phyloP scores from a whole-genome alignment of 2,113 vertebrate species.

The Rallus limicola region DNA sequence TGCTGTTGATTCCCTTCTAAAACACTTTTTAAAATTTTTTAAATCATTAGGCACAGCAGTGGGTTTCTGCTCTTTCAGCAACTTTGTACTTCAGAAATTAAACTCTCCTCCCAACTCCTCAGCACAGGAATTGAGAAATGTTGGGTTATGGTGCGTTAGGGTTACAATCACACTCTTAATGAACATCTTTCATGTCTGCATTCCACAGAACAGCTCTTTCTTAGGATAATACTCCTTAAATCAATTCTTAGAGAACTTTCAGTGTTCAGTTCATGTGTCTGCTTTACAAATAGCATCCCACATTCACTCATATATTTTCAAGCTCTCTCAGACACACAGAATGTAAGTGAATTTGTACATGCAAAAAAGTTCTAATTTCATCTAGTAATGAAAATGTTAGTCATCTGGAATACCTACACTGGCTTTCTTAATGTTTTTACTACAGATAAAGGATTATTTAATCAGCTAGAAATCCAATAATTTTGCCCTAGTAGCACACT shows the following conservation, averaged over 20 bases:
- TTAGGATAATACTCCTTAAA: neutral
- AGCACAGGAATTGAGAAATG: neutral
- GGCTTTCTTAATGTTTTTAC: neutral
- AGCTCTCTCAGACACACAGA: fast-evolving
- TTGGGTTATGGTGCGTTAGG: neutral
- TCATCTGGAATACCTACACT: neutral
- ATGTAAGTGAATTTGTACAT: neutral
- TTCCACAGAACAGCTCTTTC: neutral
- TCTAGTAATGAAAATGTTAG: neutral
- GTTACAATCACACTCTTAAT: neutral
- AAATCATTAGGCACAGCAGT: neutral
- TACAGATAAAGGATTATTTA: neutral
- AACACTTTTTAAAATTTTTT: neutral
- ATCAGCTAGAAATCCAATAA: neutral
- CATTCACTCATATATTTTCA: neutral
- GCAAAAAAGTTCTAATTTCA: neutral
- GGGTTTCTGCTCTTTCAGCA: neutral
- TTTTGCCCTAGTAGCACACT: neutral
- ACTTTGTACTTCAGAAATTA: neutral
- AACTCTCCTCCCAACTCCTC: neutral
- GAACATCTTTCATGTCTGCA: neutral
- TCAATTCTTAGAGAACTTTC: neutral
- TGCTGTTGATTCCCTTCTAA: neutral
- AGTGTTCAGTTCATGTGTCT: neutral
- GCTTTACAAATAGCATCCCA: neutral